phyloP scores from a whole-genome alignment of 2,888 invertebrate species.

The Scaptomyza tumidula region DNA sequence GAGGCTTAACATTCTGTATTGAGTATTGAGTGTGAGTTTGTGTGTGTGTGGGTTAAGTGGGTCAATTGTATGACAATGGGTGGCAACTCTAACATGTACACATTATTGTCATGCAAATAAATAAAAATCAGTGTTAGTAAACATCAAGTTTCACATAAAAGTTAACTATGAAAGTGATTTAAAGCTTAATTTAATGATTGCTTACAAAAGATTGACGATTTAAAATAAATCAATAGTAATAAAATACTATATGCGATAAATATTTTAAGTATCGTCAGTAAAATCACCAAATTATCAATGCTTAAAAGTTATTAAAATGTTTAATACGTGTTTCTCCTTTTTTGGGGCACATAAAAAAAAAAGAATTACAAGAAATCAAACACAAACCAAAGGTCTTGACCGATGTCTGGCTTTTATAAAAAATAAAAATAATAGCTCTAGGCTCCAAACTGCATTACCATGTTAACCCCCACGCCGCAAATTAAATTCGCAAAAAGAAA shows the following conservation, averaged over 20 bases:
- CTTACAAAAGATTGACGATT: no score
- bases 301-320: not conserved
- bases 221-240: no score
- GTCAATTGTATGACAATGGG: conserved; percentile 47
- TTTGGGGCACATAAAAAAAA: conserved; percentile 15
- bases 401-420: conserved; percentile 23
- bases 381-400: conserved; percentile 59
- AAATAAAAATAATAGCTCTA: conserved; percentile 1
- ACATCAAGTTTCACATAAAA: not conserved
- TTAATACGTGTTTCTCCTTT: not conserved
- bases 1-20: conserved; percentile 19
- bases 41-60: conserved; percentile 20
- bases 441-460: not conserved
- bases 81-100: conserved; percentile 25
- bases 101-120: conserved; percentile 1
- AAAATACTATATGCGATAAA: no score
- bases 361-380: not conserved
- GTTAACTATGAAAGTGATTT: not conserved
- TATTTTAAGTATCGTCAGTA: no score
- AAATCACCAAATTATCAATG: not conserved
- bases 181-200: not conserved
- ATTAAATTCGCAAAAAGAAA: conserved; percentile 47
- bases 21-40: not conserved
- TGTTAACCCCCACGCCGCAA: conserved; percentile 20
- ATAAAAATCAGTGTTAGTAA: not conserved